Percentiles rank a stretch among this genome's conserved stretches.
Conservation (phyloP, 1,140 invertebrate species). For the Anastatus disparis region DNA sequence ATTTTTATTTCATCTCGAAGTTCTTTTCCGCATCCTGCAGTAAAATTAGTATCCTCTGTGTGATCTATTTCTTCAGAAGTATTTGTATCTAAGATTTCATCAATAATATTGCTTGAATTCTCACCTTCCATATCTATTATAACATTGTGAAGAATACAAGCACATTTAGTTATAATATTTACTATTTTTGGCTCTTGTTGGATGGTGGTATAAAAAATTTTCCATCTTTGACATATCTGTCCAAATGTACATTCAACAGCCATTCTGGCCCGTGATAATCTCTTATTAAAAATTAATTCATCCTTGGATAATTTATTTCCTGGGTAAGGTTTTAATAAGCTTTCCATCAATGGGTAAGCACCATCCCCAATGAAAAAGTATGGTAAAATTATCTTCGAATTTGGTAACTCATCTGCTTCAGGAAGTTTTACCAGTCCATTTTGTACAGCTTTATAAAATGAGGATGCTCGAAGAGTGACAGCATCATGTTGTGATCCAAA, state of each 20-base stretch:
- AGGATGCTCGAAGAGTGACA: slow-evolving; percentile 11
- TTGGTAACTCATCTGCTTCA: background rate
- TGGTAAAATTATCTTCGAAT: too few relatives aligned
- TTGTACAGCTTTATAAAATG: background rate
- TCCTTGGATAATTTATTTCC: background rate
- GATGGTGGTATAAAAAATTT: background rate
- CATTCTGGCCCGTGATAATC: background rate
- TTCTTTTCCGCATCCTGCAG: too few relatives aligned
- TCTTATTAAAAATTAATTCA: background rate
- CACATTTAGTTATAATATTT: too few relatives aligned
- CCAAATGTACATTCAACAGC: background rate
- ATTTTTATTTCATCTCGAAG: too few relatives aligned
- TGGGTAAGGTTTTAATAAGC: background rate
- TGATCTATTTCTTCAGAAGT: too few relatives aligned
- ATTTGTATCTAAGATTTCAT: too few relatives aligned
- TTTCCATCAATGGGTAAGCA: background rate
- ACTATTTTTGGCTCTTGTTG: background rate
- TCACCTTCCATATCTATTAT: too few relatives aligned
- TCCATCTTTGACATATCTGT: background rate
- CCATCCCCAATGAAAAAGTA: background rate
- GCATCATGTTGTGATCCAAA: slow-evolving; percentile 61
- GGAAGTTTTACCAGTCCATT: background rate
- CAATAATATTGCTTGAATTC: too few relatives aligned
- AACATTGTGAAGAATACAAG: too few relatives aligned
- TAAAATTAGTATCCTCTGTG: too few relatives aligned